Percentiles rank a stretch among this genome's conserved stretches.
phyloP scores from a whole-genome alignment of 2,888 invertebrate genomes.

The Pasiphila rectangulata region DNA sequence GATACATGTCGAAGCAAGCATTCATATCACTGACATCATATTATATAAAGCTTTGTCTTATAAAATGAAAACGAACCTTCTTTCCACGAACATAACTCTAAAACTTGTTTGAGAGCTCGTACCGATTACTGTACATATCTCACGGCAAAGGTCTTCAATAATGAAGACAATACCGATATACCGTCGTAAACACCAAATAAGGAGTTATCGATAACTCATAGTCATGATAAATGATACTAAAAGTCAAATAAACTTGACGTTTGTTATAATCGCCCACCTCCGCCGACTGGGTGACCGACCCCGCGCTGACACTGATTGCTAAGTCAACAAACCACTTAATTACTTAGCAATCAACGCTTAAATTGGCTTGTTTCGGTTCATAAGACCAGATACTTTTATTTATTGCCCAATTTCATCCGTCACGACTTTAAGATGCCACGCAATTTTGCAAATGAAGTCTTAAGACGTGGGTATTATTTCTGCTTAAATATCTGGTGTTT shows the following conservation, averaged over 20 bases:
- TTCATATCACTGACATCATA: too few relatives aligned
- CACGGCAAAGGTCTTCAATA: neutral
- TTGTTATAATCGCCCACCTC: slow-evolving; percentile 30
- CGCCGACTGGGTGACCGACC: slow-evolving; percentile 44
- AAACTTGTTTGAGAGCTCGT: neutral
- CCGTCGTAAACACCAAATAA: slow-evolving; percentile 6
- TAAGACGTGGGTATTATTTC: neutral
- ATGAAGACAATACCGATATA: slow-evolving; percentile 4
- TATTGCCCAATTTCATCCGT: slow-evolving; percentile 7
- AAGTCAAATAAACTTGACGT: slow-evolving; percentile 10
- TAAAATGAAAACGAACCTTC: too few relatives aligned
- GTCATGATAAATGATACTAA: slow-evolving; percentile 8
- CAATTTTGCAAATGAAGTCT: slow-evolving; percentile 1
- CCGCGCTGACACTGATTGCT: slow-evolving; percentile 36
- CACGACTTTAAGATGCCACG: slow-evolving; percentile 3
- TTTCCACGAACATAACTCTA: too few relatives aligned
- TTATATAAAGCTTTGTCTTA: too few relatives aligned
- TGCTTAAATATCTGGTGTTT: too few relatives aligned
- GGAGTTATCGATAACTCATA: slow-evolving; percentile 10
- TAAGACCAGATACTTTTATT: slow-evolving; percentile 12
- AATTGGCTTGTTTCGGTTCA: slow-evolving; percentile 15
- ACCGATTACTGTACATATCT: neutral
- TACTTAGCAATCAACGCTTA: slow-evolving; percentile 31
- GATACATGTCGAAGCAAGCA: too few relatives aligned
- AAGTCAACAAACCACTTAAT: slow-evolving; percentile 43